phyloP scores from a whole-genome alignment of 2,888 invertebrate genomes.

The Drosophila silvestris region DNA sequence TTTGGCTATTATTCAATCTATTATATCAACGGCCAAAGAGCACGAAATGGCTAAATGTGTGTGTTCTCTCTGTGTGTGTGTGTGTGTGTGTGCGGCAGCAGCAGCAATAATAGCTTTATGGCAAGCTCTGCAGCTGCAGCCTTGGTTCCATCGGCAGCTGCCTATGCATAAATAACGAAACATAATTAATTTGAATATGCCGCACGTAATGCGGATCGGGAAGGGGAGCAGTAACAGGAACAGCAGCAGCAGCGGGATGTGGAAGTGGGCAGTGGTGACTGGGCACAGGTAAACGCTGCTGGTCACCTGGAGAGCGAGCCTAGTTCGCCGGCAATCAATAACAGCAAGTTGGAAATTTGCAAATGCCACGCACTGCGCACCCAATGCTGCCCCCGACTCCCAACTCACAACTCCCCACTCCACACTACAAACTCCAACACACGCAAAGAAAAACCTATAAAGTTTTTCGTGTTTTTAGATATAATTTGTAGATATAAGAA shows the following conservation, averaged over 20 bases:
- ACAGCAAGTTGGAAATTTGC: conserved; percentile 54
- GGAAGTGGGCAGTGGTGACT: background rate
- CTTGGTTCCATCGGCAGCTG: conserved; percentile 25
- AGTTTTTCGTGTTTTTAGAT: background rate
- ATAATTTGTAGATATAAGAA: background rate
- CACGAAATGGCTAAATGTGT: conserved; percentile 38
- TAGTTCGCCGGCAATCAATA: conserved; percentile 62
- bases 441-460: background rate
- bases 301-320: conserved; percentile 5
- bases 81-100: conserved; percentile 7
- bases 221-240: background rate
- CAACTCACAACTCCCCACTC: background rate
- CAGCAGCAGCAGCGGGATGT: background rate
- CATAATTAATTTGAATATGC: conserved; percentile 78
- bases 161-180: conserved; percentile 76
- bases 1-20: conserved; percentile 42
- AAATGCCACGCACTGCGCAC: conserved; percentile 36
- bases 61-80: background rate
- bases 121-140: conserved; percentile 12
- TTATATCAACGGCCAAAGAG: conserved; percentile 43
- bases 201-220: conserved; percentile 43
- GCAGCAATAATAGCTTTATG: conserved; percentile 35
- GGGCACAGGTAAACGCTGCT: background rate
- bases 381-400: conserved; percentile 7
- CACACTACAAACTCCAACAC: background rate